Base-by-base conservation (phyloP, 2,888 invertebrate species). In the Erebia epiphron region DNA sequence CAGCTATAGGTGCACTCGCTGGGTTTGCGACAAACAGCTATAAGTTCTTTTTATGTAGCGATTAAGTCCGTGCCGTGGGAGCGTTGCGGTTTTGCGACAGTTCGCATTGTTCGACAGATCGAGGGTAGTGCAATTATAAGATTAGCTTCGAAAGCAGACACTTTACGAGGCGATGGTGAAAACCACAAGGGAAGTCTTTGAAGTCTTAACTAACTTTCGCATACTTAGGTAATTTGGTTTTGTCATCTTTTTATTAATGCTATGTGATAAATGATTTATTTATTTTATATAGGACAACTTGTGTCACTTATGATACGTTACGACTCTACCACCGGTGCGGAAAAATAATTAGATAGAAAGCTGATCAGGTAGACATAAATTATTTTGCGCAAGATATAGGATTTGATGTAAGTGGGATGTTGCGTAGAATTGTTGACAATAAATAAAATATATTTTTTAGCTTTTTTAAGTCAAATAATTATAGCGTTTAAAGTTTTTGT, bases 21-120 rank as follows among this genome's bases (percentile, higher is more conserved):
- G 64, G 54, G 61, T 62, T 62, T 57, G 43, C 18, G 60, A 70
- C 64, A 58, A 18, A 14, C 67, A 61, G 58, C 58, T 60, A 35
- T 49, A 7, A 9, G 26, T 50, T 62, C 41, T 69, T 60, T 69
- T 69, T 66, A 69, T 60, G 52, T 43, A 50, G 64, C 60, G 65
- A 58, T 61, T 65, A 52, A 46, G 43, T 18, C 9, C 14, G 56
- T 57, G 66, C 67, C 72, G 67, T 69, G 72, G 67, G 68, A 70
- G 35, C 66, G 43, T 52, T 67, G 68, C n/a, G 72, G 66, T 43
- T 21, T 18, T 57, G 41, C 52, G 56, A 43, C 56, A 65, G 18
- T 56, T 54, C 11, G 5, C 56, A 65, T 65, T 65, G 62, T 62
- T 43, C 8, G 62, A 62, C 62, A 49, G 49, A 62, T 62, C 9